Evolutionary conservation across 1,140 invertebrate genomes (phyloP), one percentile per base, ranked within the genome.

Genomic region (Leguminivora glycinivorella): DNA sequence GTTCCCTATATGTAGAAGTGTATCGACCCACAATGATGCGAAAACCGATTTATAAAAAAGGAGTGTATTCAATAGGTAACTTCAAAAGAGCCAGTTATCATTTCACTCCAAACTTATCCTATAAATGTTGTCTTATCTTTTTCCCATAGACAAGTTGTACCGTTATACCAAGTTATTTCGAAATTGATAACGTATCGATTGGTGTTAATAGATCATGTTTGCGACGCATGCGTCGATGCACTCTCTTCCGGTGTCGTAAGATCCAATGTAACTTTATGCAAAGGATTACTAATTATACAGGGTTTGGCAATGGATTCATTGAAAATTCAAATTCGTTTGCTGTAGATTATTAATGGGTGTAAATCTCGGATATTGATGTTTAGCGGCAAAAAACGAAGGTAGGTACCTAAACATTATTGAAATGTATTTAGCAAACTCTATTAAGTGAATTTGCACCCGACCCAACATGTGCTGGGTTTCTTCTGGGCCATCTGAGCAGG

Each of bases 141-240:
- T 63, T 63, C 58, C 26, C 58, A 63, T 29, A 63, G 58, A 29
- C 58, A 29, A 58, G 56, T 26, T 17, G 31, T 29, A 63, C 58
- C 58, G 58, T 63, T 63, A 63, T n/a, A 14, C 26, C 58, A 63
- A 17, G 58, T 19, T 29, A 63, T 63, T 63, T 63, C 58, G 58
- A 63, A 63, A 63, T 17, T 34, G 58, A 63, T 63, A 63, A 63
- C 25, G 14, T 63, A 63, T 63, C 58, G 58, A 63, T 63, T n/a
- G 19, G 58, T 63, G 58, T 63, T 63, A 63, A 63, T 63, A 63
- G 58, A 63, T 63, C 58, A 63, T 63, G 58, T 63, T 63, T 34
- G 29, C 58, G 22, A 26, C 26, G 29, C 58, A 26, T 29, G 58
- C 58, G 58, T 6, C 19, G 56, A 63, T 63, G 58, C 58, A 63